Conservation (phyloP, 2,888 invertebrate genomes). For the Cryptophagus acutangulus region DNA sequence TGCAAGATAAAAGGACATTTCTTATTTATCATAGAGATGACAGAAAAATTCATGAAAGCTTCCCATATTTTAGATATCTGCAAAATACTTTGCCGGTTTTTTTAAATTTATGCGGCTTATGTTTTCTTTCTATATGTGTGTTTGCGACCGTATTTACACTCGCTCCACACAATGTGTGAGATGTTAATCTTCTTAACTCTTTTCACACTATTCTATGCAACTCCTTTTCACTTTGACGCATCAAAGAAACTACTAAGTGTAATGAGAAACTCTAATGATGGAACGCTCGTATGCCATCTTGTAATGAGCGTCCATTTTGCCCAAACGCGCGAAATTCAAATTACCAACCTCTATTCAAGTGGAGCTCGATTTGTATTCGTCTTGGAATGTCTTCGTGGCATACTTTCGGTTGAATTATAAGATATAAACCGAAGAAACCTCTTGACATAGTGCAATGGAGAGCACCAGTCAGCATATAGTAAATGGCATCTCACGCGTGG, state of each 20-base stretch:
- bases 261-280: no score
- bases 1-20: conserved; percentile 33
- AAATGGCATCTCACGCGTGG: conserved; percentile 17
- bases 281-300: no score
- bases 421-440: not conserved
- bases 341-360: no score
- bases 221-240: no score
- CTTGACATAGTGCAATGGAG: conserved; percentile 11
- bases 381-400: no score
- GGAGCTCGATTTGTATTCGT: no score
- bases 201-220: conserved; percentile 26
- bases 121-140: conserved; percentile 12
- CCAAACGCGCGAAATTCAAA: no score
- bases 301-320: no score
- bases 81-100: conserved; percentile 13
- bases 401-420: no score
- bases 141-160: no score
- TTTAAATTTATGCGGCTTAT: conserved; percentile 11
- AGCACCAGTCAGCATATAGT: conserved; percentile 15
- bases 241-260: no score
- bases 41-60: conserved; percentile 35
- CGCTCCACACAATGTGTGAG: no score
- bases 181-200: conserved; percentile 31
- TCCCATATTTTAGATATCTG: conserved; percentile 23
- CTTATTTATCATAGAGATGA: conserved; percentile 38